Base-by-base conservation (phyloP, 2,888 invertebrate species). In the Entomobrya proxima region DNA sequence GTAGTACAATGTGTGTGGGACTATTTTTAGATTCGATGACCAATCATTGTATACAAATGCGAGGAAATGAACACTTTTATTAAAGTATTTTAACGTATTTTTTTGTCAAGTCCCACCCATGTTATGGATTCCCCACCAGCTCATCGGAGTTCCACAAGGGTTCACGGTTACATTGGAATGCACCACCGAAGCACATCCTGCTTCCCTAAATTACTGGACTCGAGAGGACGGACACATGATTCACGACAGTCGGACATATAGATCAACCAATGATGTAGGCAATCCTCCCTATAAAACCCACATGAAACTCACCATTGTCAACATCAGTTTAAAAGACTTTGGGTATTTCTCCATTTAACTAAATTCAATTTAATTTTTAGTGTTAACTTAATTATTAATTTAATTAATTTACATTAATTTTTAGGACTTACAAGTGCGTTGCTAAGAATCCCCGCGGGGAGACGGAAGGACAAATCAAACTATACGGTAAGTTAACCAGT, bases 141-240 rank as follows among this genome's bases (percentile, higher is more conserved):
- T 97, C 89, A 96, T 97, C 47, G 96, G 97, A 35, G 96, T 96
- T 18, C 96, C 96, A 0, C 93, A 96, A 85, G 95, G 95, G 88
- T 96, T 95, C 92, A 95, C 95, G 90, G 95, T 97, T 11, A 96
- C 96, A 4, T 92, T 97, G 87, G 97, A 97, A 92, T 97, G 97
- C 91, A 95, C 95, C 91, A 96, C 97, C 6, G 97, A 97, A 92
- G 97, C 97, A 1, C 96, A 97, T 92, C 97, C 97, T 3, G 96
- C 96, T 37, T 97, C 97, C 18, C 93, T 97, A 85, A 97, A 96
- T 91, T 97, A 97, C 92, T 97, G 97, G 97, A 96, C 96, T 0
- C 93, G 96, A 86, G 96, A 96, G 91, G 96, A 96, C 91, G 96
- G 96, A 11, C 95, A 96, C 91, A 97, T 97, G 96, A 96, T 97